Evolutionary conservation across 2,797 vertebrate genomes (phyloP).

Genomic region (Notamacropus eugenii): DNA sequence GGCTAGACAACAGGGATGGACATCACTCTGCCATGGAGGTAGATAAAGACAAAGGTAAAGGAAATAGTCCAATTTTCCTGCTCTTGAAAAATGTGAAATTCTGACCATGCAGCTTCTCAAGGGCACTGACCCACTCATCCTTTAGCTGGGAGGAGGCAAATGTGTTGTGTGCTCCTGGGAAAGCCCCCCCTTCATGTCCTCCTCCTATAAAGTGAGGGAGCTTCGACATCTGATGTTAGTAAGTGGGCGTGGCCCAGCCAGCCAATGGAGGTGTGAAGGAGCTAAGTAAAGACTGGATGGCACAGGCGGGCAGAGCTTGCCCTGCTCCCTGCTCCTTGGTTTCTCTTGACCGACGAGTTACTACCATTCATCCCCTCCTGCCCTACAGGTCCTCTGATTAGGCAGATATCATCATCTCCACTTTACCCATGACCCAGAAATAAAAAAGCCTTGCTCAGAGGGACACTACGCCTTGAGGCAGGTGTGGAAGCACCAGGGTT

Average conservation of each 20-base stretch:
- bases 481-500: neutral
- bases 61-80: constrained; percentile 16
- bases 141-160: neutral
- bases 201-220: fast-evolving
- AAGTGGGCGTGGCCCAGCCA: neutral
- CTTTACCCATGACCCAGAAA: neutral
- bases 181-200: constrained; percentile 55
- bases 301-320: neutral
- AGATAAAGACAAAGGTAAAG: constrained; percentile 10
- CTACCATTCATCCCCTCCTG: no score
- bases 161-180: neutral
- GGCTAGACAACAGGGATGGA: constrained; percentile 3
- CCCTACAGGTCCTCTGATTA: no score
- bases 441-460: neutral
- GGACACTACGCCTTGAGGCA: neutral
- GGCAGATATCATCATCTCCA: neutral
- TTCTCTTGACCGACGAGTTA: neutral
- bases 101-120: constrained; percentile 3
- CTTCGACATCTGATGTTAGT: constrained; percentile 30
- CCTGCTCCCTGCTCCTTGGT: neutral
- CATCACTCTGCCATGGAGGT: neutral
- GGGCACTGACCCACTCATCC: neutral
- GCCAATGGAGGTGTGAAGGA: neutral
- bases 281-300: neutral
- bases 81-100: constrained; percentile 24